A percentile compares a stretch with the other conserved stretches of the same genome.
These are phyloP conservation scores for Agapornis roseicollis DNA, from an alignment of 2,113 vertebrate genomes.

Conservation along the genomic window DNA sequence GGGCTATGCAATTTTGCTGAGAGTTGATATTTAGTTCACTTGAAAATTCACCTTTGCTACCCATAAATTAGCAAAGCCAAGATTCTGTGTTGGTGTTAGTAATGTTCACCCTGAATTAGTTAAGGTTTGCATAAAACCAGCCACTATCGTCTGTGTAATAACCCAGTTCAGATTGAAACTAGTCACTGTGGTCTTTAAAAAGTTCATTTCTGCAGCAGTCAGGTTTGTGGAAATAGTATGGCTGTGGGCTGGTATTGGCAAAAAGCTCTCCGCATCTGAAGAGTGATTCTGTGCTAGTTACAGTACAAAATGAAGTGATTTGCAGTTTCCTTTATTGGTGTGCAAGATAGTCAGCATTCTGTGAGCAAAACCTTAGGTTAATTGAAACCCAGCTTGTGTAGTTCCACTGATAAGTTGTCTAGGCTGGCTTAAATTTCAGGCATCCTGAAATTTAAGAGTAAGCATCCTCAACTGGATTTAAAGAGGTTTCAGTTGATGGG, in stretches of 20 bases:
- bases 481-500: not conserved
- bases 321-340: not conserved
- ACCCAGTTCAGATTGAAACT: not conserved
- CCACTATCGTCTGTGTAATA: not conserved
- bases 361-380: not conserved
- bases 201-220: not conserved
- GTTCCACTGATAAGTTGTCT: not conserved
- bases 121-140: not conserved
- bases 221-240: not conserved
- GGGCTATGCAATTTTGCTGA: not conserved
- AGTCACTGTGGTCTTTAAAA: not conserved
- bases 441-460: too few relatives aligned
- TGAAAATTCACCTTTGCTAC: not conserved
- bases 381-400: not conserved
- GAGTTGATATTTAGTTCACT: not conserved
- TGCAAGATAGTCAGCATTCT: not conserved
- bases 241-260: not conserved
- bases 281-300: not conserved
- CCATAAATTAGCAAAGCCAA: not conserved
- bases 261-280: not conserved
- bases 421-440: not conserved
- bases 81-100: not conserved
- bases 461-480: not conserved
- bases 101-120: not conserved
- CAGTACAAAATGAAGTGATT: not conserved